phyloP scores from a whole-genome alignment of 2,113 vertebrate genomes.

The Aptenodytes forsteri region DNA sequence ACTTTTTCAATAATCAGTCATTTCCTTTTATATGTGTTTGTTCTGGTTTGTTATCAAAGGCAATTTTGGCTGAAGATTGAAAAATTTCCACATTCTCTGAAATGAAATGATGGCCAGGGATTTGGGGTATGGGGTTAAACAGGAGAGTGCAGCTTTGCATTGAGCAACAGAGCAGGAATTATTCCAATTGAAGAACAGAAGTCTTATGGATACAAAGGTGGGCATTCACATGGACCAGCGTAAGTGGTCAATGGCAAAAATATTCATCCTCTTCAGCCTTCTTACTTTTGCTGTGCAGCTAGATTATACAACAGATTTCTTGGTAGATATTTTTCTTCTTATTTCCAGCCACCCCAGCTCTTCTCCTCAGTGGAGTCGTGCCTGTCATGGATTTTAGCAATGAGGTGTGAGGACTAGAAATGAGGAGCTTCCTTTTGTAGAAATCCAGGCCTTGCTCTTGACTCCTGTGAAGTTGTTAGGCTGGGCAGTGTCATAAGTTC shows the following conservation, averaged over 20 bases:
- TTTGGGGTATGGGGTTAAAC: not conserved
- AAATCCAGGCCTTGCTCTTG: not conserved
- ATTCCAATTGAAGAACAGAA: not conserved
- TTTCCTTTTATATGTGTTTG: conserved; percentile 32
- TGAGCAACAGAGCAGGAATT: not conserved
- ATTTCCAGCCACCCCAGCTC: not conserved
- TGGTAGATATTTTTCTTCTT: not conserved
- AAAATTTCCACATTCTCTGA: not conserved
- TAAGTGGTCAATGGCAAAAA: not conserved
- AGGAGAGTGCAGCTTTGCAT: not conserved
- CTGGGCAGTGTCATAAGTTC: not conserved
- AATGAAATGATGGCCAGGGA: not conserved
- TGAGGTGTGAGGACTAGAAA: not conserved
- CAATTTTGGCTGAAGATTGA: not conserved
- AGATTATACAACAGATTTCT: not conserved
- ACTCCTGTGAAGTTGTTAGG: not conserved
- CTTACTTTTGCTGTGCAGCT: not conserved
- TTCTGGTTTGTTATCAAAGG: conserved; percentile 30
- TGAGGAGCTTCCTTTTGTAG: not conserved
- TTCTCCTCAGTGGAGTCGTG: not conserved
- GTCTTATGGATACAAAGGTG: not conserved
- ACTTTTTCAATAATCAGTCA: not conserved
- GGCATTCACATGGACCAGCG: not conserved
- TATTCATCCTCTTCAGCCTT: not conserved
- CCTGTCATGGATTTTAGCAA: not conserved